A percentile compares a stretch with the other conserved stretches of the same genome.
Evolutionary conservation across 2,888 invertebrate genomes (phyloP).

Genomic region (Hofmannophila pseudospretella): DNA sequence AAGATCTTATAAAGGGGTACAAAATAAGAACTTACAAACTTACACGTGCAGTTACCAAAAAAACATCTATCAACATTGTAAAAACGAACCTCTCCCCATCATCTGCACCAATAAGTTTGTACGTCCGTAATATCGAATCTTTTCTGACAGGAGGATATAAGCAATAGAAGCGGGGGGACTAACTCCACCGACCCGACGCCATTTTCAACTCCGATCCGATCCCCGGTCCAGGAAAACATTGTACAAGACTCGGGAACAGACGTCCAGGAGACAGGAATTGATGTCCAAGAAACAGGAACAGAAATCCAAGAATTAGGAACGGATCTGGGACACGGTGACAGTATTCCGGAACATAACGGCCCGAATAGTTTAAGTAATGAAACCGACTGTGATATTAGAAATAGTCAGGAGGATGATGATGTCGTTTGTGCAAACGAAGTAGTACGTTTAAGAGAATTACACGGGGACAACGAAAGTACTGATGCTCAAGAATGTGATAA

Average conservation of each 20-base stretch:
- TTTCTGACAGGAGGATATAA: conserved; percentile 71
- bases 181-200: conserved; percentile 59
- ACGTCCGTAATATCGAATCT: conserved; percentile 46
- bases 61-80: background rate
- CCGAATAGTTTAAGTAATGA: conserved; percentile 59
- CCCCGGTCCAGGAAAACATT: conserved; percentile 35
- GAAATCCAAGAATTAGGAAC: conserved; percentile 9
- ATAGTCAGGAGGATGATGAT: conserved; percentile 66
- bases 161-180: conserved; percentile 57
- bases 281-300: conserved; percentile 12
- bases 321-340: background rate
- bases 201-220: conserved; percentile 56
- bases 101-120: conserved; percentile 46
- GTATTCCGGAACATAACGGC: conserved; percentile 17
- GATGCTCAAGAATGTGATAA: conserved; percentile 43
- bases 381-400: conserved; percentile 71
- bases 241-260: conserved; percentile 10
- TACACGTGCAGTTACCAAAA: conserved; percentile 4
- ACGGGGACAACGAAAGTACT: conserved; percentile 21
- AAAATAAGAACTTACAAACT: conserved; percentile 8
- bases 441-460: conserved; percentile 12
- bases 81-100: background rate
- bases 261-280: conserved; percentile 21
- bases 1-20: conserved; percentile 8
- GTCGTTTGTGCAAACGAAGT: conserved; percentile 62